phyloP scores from a whole-genome alignment of 2,888 invertebrate species.

The Drosophila cyrtoloma region DNA sequence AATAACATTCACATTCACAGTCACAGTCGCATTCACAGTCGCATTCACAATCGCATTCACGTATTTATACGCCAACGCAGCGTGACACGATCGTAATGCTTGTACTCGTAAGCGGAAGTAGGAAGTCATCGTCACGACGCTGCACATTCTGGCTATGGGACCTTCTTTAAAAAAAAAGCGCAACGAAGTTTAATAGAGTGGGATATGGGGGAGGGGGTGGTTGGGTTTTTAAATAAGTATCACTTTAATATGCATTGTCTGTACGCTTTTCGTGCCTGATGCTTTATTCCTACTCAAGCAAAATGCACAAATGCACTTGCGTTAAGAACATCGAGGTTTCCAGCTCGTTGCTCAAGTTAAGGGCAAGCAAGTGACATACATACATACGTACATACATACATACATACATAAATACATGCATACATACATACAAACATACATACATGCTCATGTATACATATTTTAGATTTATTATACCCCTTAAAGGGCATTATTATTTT shows the following conservation, averaged over 20 bases:
- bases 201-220: background rate
- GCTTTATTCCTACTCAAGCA: constrained; percentile 7
- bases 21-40: constrained; percentile 10
- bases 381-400: background rate
- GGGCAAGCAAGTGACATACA: background rate
- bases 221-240: background rate
- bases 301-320: constrained; percentile 24
- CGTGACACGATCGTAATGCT: constrained; percentile 57
- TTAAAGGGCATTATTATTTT: background rate
- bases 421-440: background rate
- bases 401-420: background rate
- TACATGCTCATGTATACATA: background rate
- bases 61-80: constrained; percentile 57
- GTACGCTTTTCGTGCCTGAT: constrained; percentile 36
- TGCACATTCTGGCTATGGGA: constrained; percentile 47
- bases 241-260: constrained; percentile 44
- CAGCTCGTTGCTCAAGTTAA: constrained; percentile 32
- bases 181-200: background rate
- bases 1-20: constrained; percentile 5
- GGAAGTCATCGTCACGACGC: constrained; percentile 61
- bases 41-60: constrained; percentile 21
- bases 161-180: constrained; percentile 9
- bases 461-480: background rate
- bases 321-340: constrained; percentile 25
- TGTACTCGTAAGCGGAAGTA: constrained; percentile 55